Percentiles rank a stretch among this genome's conserved stretches.
These are phyloP conservation scores for Microctonus aethiopoides DNA, from an alignment of 2,888 invertebrate species.

Conservation along the genomic window DNA sequence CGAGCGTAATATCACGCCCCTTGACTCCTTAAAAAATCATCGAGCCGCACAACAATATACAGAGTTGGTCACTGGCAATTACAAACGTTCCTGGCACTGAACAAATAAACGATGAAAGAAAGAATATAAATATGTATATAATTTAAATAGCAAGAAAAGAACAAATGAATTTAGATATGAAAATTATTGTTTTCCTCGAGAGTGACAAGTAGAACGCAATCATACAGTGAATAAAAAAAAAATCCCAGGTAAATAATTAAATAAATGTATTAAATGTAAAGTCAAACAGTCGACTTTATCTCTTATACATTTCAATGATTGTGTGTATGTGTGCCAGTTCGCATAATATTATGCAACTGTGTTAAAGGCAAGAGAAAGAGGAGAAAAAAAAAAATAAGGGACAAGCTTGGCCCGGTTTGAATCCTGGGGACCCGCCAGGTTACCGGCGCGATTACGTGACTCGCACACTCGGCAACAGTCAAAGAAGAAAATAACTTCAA, in stretches of 20 bases:
- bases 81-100: neutral
- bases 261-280: neutral
- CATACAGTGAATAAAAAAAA: neutral
- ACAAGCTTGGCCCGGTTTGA: slow-evolving; percentile 33
- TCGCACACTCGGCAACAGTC: slow-evolving; percentile 25
- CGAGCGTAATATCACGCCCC: slow-evolving; percentile 18
- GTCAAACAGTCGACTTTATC: slow-evolving; percentile 1
- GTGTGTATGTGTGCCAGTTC: slow-evolving; percentile 42
- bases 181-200: neutral
- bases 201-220: slow-evolving; percentile 1
- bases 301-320: slow-evolving; percentile 15
- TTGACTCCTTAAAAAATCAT: slow-evolving; percentile 13
- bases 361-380: slow-evolving; percentile 45
- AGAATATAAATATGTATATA: neutral
- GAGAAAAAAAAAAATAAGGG: slow-evolving; percentile 29
- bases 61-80: slow-evolving; percentile 9
- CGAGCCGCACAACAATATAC: slow-evolving; percentile 6
- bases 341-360: slow-evolving; percentile 57
- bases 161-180: neutral
- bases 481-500: slow-evolving; percentile 12
- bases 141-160: neutral
- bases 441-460: slow-evolving; percentile 48
- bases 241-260: neutral
- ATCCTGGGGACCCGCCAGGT: slow-evolving; percentile 28
- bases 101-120: neutral